Base-by-base conservation (phyloP, 2,797 vertebrate genomes). In the Cephalopachus bancanus region DNA sequence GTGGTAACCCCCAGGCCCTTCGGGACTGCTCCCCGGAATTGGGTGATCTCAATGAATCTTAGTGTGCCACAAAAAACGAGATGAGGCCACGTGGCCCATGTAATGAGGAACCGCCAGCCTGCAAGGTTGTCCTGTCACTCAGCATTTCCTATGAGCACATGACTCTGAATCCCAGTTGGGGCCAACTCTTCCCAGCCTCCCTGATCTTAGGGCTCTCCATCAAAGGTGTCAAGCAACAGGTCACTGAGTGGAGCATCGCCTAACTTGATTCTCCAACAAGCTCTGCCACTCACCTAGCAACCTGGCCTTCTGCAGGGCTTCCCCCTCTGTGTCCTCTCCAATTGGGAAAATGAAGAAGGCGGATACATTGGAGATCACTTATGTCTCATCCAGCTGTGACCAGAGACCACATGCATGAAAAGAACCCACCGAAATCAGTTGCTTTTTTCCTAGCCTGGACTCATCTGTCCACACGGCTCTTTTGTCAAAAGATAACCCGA, bases 61-160 rank as follows among this genome's bases (percentile, higher is more conserved):
- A 55, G 53, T 57, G 53, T 57, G 11, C 53, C 60, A 71, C 64
- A 83, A 94, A 14, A 81, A 91, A 1, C 55, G 57, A 96, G 65
- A 44, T 44, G 22, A 65, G 12, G 62, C 3, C 51, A 84, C 5
- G 5, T 28, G 53, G 26, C 3, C 17, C 26, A 78, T 7, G 16
- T 59, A 37, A 1, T 5, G 16, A 87, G 15, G 14, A 7, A 24
- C 26, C 5, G 12, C 55, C 72, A 65, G 20, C 53, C n/a, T 5
- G 20, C 59, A 37, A 37, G 57, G 15, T 1, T 59, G 17, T 30
- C 37, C 51, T 49, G 15, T 76, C 81, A 71, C 26, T 93, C 44
- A 78, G 65, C 44, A 60, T 67, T 83, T 87, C 75, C 83, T 85
- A 2, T 1, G 6, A 1, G 1, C 17, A 49, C 74, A 44, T 7